Base-by-base conservation (phyloP, 2,797 vertebrate species). In the Microctenopoma stevenorrisi region DNA sequence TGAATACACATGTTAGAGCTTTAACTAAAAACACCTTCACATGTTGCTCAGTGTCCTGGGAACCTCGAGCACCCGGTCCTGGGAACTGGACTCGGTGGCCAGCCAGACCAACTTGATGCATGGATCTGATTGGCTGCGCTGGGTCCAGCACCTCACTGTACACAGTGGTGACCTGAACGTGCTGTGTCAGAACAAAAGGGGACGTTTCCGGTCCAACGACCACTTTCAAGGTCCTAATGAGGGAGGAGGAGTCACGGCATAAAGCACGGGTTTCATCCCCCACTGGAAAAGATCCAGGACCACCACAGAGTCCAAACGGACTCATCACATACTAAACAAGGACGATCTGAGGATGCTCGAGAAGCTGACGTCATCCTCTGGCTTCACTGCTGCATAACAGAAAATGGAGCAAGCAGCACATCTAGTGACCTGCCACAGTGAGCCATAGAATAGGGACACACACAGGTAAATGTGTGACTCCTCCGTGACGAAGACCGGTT, bases 151-250 rank as follows among this genome's bases (percentile, higher is more conserved):
- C 52, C 46, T 60, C 13, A 0, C 25, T 47, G 42, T 53, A 28
- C 50, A 37, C 5, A 40, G 40, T 12, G 9, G 16, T 0, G 15
- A 69, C 44, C 51, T 3, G 1, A 66, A 33, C 6, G 8, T 18
- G 48, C 61, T 52, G 52, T 46, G 38, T 33, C 38, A 22, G n/a
- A 62, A 86, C 75, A 82, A 82, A 80, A 64, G 73, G 15, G 48
- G 25, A 37, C 3, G 4, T 68, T 82, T 88, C 64, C 26, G 7
- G 75, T 78, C 61, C 81, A 76, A 1, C 1, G 52, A 55, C 3
- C 63, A 0, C 65, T 75, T 84, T 86, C 68, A 83, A 46, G 46
- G 12, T 28, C 33, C 56, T 83, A 84, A 91, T 38, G 48, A 76
- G 48, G 64, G 54, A 35, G 68, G 68, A 2, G 13, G 77, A 13